These are phyloP conservation scores for Deilephila porcellus DNA, from an alignment of 2,888 invertebrate species.

Conservation along the genomic window DNA sequence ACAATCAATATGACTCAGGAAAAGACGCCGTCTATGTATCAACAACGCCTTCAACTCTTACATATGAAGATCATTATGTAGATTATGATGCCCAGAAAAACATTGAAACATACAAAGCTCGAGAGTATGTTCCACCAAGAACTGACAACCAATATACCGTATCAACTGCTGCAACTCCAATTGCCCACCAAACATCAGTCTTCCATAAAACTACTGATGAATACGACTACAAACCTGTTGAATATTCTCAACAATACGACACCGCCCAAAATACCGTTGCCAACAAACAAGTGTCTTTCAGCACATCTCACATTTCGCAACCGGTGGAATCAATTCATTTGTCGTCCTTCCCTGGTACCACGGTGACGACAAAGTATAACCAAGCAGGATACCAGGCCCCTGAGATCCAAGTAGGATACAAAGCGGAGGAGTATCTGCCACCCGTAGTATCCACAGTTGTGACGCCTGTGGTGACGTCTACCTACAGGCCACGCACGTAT, in stretches of 20 bases:
- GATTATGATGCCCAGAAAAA: constrained; percentile 65
- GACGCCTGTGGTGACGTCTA: constrained; percentile 57
- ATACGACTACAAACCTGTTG: constrained; percentile 55
- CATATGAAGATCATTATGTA: constrained; percentile 72
- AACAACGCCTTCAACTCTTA: constrained; percentile 68
- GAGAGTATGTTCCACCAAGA: constrained; percentile 62
- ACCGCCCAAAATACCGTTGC: constrained; percentile 47
- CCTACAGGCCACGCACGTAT: constrained; percentile 63
- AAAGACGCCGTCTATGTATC: constrained; percentile 67
- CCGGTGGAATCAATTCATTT: constrained; percentile 67
- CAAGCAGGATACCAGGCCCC: constrained; percentile 67
- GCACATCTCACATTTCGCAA: constrained; percentile 59
- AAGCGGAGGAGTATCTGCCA: constrained; percentile 74
- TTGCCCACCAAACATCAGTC: constrained; percentile 61
- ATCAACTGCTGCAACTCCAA: constrained; percentile 60
- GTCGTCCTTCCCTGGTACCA: constrained; percentile 61
- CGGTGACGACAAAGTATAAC: constrained; percentile 59
- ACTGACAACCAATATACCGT: constrained; percentile 60
- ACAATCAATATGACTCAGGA: constrained; percentile 55
- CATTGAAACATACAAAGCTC: constrained; percentile 57
- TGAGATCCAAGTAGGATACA: constrained; percentile 72
- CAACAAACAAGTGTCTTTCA: constrained; percentile 55
- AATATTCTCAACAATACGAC: constrained; percentile 53
- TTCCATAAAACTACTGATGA: constrained; percentile 56
- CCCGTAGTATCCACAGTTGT: constrained; percentile 61